Conservation (phyloP, 1,140 invertebrate species). For the Aphelinus certus region DNA sequence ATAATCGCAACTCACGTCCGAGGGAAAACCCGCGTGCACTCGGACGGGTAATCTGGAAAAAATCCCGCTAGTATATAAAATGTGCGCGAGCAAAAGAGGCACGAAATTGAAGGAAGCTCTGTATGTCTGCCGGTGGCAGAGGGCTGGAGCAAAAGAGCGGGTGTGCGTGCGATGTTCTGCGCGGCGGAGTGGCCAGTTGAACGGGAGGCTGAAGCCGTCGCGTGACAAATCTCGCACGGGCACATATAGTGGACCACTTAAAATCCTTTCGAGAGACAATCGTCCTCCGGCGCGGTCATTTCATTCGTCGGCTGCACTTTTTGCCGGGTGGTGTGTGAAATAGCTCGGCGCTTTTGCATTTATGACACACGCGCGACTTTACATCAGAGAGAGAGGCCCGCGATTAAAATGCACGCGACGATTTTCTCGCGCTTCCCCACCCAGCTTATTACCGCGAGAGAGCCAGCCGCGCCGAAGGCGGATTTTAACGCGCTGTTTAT, state of each 20-base stretch:
- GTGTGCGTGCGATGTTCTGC: background rate
- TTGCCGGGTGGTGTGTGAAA: conserved; percentile 6
- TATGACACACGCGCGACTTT: background rate
- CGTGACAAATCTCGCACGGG: conserved; percentile 31
- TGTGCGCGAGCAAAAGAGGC: no score
- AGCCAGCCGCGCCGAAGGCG: no score
- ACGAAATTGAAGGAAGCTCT: conserved; percentile 1
- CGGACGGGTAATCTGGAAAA: no score
- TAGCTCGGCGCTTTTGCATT: conserved; percentile 6
- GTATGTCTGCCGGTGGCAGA: background rate
- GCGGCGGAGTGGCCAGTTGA: background rate
- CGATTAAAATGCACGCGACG: no score
- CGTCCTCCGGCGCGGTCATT: conserved; percentile 11
- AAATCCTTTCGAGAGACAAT: conserved; percentile 29
- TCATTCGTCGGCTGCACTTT: background rate
- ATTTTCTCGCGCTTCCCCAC: no score
- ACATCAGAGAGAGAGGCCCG: no score
- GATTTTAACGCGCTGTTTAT: no score
- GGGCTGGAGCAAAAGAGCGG: background rate
- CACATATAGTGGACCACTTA: conserved; percentile 26
- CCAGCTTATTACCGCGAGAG: no score
- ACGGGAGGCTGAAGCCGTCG: background rate
- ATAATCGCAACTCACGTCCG: no score
- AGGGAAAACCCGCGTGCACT: background rate
- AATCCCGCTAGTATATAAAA: background rate